These are phyloP conservation scores for Cossypha dichroa DNA, from an alignment of 2,797 vertebrate genomes.

Conservation along the genomic window DNA sequence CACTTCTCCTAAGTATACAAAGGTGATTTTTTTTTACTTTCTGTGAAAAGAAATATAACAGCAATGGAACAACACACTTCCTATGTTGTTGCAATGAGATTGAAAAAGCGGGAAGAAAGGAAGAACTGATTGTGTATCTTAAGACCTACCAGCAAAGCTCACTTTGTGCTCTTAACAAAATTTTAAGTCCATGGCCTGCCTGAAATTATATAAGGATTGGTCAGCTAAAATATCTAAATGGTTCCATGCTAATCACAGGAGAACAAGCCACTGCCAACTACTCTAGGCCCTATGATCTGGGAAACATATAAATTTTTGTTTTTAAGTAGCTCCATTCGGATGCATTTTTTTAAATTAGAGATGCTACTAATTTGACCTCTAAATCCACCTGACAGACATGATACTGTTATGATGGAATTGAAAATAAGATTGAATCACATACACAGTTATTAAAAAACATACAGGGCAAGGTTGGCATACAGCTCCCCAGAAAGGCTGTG, in stretches of 20 bases:
- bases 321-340: neutral
- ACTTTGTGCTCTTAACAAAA: neutral
- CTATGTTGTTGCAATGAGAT: neutral
- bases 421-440: neutral
- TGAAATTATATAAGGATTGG: neutral
- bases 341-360: fast-evolving
- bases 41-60: neutral
- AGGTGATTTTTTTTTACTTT: fast-evolving
- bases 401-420: neutral
- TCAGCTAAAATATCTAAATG: neutral
- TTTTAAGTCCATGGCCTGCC: neutral
- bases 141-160: neutral
- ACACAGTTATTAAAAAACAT: neutral
- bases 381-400: neutral
- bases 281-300: neutral
- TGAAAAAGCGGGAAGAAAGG: neutral
- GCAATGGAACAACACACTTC: neutral
- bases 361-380: fast-evolving
- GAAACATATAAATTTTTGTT: fast-evolving
- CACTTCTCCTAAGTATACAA: neutral
- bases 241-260: neutral
- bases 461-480: neutral
- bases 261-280: neutral
- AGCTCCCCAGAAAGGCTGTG: neutral
- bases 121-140: neutral